These are phyloP conservation scores for Saccostrea echinata DNA, from an alignment of 1,140 invertebrate genomes.

Conservation along the genomic window DNA sequence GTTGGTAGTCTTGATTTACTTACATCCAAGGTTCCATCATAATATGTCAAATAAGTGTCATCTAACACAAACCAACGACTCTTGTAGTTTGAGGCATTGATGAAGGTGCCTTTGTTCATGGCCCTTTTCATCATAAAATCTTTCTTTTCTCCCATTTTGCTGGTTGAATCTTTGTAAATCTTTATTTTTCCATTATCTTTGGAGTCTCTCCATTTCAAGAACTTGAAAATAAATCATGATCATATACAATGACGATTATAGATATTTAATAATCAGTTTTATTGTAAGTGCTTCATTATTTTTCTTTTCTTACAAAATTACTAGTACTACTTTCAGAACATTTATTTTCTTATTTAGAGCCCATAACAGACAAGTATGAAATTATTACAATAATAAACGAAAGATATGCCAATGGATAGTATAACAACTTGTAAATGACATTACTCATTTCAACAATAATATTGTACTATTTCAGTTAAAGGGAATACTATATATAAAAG, in stretches of 20 bases:
- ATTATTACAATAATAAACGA: too few relatives aligned
- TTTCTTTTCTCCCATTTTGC: slow-evolving; percentile 40
- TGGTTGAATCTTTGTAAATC: not conserved
- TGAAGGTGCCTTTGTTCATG: slow-evolving; percentile 61
- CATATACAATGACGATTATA: too few relatives aligned
- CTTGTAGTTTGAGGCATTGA: slow-evolving; percentile 64
- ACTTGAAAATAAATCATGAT: not conserved
- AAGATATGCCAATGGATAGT: too few relatives aligned
- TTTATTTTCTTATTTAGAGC: too few relatives aligned
- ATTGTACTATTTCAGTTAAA: too few relatives aligned
- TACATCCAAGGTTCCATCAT: slow-evolving; percentile 64
- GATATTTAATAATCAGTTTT: too few relatives aligned
- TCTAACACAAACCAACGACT: slow-evolving; percentile 65
- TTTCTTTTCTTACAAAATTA: not conserved
- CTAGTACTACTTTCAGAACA: too few relatives aligned
- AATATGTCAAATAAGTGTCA: slow-evolving; percentile 55
- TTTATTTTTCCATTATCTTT: not conserved
- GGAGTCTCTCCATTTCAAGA: not conserved
- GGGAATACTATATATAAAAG: too few relatives aligned
- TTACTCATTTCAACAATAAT: too few relatives aligned
- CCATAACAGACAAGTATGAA: too few relatives aligned
- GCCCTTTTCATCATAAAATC: slow-evolving; percentile 67
- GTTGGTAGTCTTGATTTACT: slow-evolving; percentile 17
- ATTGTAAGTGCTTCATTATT: too few relatives aligned
- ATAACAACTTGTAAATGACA: too few relatives aligned